Conservation (phyloP, 2,113 vertebrate genomes). For the Orycteropus afer region DNA sequence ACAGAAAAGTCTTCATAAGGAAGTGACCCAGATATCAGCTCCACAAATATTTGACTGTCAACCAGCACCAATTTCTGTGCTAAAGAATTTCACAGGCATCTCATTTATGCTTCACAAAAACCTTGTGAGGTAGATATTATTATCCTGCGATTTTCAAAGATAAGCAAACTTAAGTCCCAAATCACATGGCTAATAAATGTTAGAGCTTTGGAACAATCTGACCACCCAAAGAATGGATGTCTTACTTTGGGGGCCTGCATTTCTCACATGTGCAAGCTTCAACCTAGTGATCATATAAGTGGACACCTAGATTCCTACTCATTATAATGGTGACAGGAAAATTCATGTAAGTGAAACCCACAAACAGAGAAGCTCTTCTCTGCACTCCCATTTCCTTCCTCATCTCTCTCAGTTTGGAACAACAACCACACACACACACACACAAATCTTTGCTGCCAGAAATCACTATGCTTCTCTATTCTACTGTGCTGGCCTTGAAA, state of each 20-base stretch:
- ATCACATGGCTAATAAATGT: not conserved
- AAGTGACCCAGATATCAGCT: constrained; percentile 35
- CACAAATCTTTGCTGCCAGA: not conserved
- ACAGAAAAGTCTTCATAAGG: constrained; percentile 13
- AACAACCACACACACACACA: not conserved
- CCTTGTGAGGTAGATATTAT: constrained; percentile 17
- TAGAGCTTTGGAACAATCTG: not conserved
- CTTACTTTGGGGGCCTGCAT: not conserved
- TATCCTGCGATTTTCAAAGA: constrained; percentile 53
- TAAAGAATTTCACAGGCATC: constrained; percentile 55
- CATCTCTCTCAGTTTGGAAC: not conserved
- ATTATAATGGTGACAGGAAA: not conserved
- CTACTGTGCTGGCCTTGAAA: not conserved
- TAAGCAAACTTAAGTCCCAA: not conserved
- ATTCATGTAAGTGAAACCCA: constrained; percentile 16
- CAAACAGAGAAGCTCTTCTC: not conserved
- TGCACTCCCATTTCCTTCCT: not conserved
- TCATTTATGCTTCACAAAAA: constrained; percentile 29
- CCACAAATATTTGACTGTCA: constrained; percentile 25
- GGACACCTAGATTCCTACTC: not conserved
- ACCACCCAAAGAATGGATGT: not conserved
- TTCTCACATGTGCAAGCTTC: not conserved
- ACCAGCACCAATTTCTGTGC: constrained; percentile 13
- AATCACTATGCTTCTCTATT: not conserved
- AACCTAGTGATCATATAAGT: not conserved